Evolutionary conservation across 2,113 vertebrate species (phyloP), one percentile per base, ranked within the genome.

Genomic region (Seriola dumerili): DNA sequence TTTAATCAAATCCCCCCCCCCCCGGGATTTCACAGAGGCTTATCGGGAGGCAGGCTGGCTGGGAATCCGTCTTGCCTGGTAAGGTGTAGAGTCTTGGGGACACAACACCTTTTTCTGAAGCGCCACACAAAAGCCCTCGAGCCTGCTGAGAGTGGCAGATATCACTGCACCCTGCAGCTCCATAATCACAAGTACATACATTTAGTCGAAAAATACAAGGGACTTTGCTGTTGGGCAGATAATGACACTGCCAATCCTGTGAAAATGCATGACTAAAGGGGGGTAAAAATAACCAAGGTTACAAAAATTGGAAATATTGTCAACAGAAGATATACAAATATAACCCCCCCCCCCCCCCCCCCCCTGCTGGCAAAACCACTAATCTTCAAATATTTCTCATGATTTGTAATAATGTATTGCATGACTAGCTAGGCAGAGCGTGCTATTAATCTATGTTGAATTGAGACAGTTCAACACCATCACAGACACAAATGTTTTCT

Each of bases 141-240:
- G 90, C 78, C 75, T 83, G 88, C 90, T 91, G 90, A 92, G 83
- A 91, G 93, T 85, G 82, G 85, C 82, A 93, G 92, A 93, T 93
- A 92, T 83, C 83, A 36, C 68, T 38, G 70, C 83, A 72, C 87
- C 88, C 88, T 13, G 63, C 81, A 77, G 86, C 77, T 77, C 74
- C 81, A 65, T 86, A 83, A 78, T 89, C 88, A 87, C 82, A 88
- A 87, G 90, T 80, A 85, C 85, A 84, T 83, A 90, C 78, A 80
- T 87, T 92, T 88, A 85, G 72, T 85, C 85, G 29, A 70, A 55
- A 85, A 88, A 85, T 88, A 92, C 86, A 88, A 90, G 89, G 76
- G 63, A 62, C 75, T 91, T 86, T 81, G 73, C 87, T 87, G 82
- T 83, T 25, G 77, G 88, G 83, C 70, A 82, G 87, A 89, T 90